Conservation (phyloP, 2,113 vertebrate species). For the Tinamus guttatus region DNA sequence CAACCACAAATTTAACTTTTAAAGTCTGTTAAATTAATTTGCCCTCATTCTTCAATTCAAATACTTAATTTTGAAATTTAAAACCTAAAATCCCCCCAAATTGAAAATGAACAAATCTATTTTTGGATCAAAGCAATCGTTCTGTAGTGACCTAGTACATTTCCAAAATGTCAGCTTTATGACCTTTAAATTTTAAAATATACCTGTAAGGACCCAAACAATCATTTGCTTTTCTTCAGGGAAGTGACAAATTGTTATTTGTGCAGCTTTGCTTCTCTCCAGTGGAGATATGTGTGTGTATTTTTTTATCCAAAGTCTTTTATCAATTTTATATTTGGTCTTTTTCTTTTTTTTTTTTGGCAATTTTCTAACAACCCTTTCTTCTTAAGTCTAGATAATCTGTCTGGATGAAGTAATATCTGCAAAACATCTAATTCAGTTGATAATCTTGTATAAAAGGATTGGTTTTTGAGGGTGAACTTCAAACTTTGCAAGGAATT, state of each 20-base stretch:
- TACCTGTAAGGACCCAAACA: not conserved
- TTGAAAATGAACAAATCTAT: not conserved
- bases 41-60: accelerated
- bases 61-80: not conserved
- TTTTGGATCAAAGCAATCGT: not conserved
- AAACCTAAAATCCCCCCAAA: not conserved
- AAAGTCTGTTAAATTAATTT: not conserved
- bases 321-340: not conserved
- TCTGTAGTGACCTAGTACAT: not conserved
- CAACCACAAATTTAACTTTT: not conserved
- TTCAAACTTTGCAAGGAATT: not conserved
- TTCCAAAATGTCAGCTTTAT: not conserved
- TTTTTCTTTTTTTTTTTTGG: not conserved
- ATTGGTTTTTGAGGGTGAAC: not conserved
- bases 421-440: not conserved
- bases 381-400: not conserved
- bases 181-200: not conserved
- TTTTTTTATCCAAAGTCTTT: not conserved
- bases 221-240: not conserved
- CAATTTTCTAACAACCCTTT: not conserved
- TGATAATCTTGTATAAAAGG: not conserved
- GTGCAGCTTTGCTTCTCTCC: not conserved
- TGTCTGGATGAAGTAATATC: not conserved
- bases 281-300: too few species aligned
- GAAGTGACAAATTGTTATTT: not conserved